These are phyloP conservation scores for Heliopora coerulea DNA, from an alignment of 92 coral and sea anemone genomes.

Conservation along the genomic window DNA sequence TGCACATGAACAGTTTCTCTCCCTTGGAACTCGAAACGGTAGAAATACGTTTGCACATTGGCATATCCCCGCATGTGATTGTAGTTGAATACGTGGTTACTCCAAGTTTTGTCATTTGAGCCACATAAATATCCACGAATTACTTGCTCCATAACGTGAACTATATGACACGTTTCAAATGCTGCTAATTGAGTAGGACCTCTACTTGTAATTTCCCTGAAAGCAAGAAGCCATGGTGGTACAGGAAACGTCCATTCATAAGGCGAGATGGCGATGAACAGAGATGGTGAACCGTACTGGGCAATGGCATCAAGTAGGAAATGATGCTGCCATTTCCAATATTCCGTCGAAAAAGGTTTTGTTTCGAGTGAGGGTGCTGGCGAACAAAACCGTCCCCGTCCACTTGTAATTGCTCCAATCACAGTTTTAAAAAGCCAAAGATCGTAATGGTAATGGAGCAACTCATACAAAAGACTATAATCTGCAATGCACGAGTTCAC, in stretches of 20 bases:
- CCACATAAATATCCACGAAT: not conserved
- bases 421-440: slow-evolving; percentile 36
- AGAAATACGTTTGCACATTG: slow-evolving; percentile 43
- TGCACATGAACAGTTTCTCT: slow-evolving; percentile 49
- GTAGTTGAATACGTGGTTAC: slow-evolving; percentile 7
- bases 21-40: slow-evolving; percentile 48
- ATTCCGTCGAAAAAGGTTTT: slow-evolving; percentile 1
- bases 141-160: not conserved
- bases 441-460: slow-evolving; percentile 37
- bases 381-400: not conserved
- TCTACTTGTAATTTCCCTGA: not conserved
- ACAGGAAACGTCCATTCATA: slow-evolving; percentile 2
- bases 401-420: slow-evolving; percentile 33
- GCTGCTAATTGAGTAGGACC: slow-evolving; percentile 23
- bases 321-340: slow-evolving; percentile 36
- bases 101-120: not conserved
- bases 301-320: slow-evolving; percentile 12
- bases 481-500: not conserved
- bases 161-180: not conserved
- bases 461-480: slow-evolving; percentile 3
- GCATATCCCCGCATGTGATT: not conserved
- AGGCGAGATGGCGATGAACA: slow-evolving; percentile 17
- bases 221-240: not conserved
- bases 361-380: slow-evolving; percentile 20
- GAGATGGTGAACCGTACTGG: slow-evolving; percentile 28